phyloP scores from a whole-genome alignment of 2,113 vertebrate species.

The Plecotus auritus region DNA sequence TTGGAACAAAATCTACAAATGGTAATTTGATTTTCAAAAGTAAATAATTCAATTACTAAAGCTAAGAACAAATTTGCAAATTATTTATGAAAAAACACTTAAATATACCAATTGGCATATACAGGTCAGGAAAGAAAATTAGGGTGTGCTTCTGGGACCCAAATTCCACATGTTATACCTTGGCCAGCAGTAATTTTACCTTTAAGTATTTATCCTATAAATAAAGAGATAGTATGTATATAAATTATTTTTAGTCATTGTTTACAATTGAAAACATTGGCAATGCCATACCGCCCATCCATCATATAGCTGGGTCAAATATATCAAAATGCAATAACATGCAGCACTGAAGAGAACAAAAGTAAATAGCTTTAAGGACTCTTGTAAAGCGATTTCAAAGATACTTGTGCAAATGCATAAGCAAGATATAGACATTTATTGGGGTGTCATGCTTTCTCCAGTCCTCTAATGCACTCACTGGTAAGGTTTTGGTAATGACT shows the following conservation, averaged over 20 bases:
- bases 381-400: not conserved
- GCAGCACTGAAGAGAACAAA: not conserved
- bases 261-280: not conserved
- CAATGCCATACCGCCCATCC: not conserved
- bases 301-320: not conserved
- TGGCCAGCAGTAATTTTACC: not conserved
- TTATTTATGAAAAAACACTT: not conserved
- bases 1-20: not conserved
- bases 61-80: not conserved
- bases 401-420: not conserved
- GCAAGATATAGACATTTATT: not conserved
- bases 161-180: not conserved
- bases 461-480: not conserved
- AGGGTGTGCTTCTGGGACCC: not conserved
- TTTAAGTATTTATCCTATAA: not conserved
- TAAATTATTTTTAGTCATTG: not conserved
- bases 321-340: not conserved
- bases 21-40: not conserved
- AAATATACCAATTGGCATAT: not conserved
- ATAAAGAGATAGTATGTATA: not conserved
- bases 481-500: not conserved
- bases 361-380: not conserved
- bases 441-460: not conserved
- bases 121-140: not conserved
- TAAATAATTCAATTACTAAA: not conserved